Conservation (phyloP, 2,888 invertebrate genomes). For the Panopea generosa region DNA sequence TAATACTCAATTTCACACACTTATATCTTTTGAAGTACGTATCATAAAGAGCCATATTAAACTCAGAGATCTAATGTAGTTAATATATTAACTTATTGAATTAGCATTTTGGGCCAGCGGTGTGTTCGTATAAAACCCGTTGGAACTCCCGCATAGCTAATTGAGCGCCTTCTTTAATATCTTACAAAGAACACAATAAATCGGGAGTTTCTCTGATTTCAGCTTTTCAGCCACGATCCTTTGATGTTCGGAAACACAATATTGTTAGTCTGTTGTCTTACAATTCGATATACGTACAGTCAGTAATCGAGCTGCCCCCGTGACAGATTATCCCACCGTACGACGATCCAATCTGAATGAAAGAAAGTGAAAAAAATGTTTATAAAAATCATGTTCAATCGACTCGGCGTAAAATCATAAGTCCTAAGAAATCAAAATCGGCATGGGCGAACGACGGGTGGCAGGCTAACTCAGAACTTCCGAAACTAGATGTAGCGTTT, state of each 20-base stretch:
- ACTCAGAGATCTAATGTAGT: constrained; percentile 6
- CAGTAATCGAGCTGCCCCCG: background rate
- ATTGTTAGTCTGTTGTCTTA: background rate
- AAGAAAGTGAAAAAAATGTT: no score
- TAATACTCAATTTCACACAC: constrained; percentile 41
- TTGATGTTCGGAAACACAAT: constrained; percentile 23
- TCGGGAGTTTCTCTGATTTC: constrained; percentile 16
- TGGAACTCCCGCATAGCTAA: constrained; percentile 1
- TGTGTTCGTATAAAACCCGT: background rate
- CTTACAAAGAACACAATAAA: background rate
- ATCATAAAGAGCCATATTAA: constrained; percentile 35
- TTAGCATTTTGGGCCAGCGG: constrained; percentile 4
- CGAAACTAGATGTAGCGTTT: no score
- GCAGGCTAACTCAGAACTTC: no score
- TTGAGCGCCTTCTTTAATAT: background rate
- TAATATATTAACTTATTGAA: constrained; percentile 19
- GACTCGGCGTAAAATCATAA: no score
- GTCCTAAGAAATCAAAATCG: no score
- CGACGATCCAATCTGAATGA: no score
- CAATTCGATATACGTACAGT: constrained; percentile 1
- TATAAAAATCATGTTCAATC: no score
- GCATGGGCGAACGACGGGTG: no score
- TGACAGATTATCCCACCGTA: no score
- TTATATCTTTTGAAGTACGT: constrained; percentile 48
- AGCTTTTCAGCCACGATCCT: constrained; percentile 10